Evolutionary conservation across 1,140 invertebrate genomes (phyloP).

Genomic region (Panagrolaimus sp.): DNA sequence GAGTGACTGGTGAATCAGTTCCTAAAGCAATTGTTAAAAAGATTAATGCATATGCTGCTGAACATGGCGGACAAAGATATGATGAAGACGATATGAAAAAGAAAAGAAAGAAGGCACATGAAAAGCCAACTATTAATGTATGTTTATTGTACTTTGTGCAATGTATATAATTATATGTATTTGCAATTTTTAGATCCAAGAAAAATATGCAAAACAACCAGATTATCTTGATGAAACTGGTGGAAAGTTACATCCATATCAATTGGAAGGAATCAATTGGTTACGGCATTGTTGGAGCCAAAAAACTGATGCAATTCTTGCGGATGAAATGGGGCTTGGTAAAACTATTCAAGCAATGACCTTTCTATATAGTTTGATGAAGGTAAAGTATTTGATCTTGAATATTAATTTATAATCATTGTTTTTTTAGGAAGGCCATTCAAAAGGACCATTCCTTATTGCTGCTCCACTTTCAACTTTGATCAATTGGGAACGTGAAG

Average conservation of each 20-base stretch:
- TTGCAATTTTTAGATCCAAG: conserved; percentile 65
- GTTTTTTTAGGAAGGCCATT: conserved; percentile 98
- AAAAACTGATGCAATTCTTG: conserved; percentile 92
- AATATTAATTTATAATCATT: no score
- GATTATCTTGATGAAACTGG: conserved; percentile 77
- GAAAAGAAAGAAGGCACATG: conserved; percentile 61
- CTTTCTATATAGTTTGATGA: conserved; percentile 91
- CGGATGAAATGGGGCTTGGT: conserved; percentile 98
- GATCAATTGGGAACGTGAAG: conserved; percentile 99
- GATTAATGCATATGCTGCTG: conserved; percentile 63
- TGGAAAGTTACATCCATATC: conserved; percentile 91
- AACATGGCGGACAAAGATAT: conserved; percentile 68
- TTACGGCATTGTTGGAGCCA: conserved; percentile 93
- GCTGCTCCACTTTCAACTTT: conserved; percentile 95
- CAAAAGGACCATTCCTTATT: conserved; percentile 87
- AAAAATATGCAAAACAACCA: conserved; percentile 89
- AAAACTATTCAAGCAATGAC: conserved; percentile 99
- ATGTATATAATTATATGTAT: no score
- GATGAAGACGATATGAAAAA: conserved; percentile 62
- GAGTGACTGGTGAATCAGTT: conserved; percentile 45
- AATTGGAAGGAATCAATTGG: conserved; percentile 82
- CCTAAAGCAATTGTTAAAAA: conserved; percentile 59
- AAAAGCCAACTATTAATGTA: conserved; percentile 51
- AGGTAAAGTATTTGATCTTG: no score
- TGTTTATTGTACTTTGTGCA: conserved; percentile 3